Evolutionary conservation across 1,140 invertebrate species (phyloP), one percentile per base, ranked within the genome.

Genomic region (Drosophila ogumai): DNA sequence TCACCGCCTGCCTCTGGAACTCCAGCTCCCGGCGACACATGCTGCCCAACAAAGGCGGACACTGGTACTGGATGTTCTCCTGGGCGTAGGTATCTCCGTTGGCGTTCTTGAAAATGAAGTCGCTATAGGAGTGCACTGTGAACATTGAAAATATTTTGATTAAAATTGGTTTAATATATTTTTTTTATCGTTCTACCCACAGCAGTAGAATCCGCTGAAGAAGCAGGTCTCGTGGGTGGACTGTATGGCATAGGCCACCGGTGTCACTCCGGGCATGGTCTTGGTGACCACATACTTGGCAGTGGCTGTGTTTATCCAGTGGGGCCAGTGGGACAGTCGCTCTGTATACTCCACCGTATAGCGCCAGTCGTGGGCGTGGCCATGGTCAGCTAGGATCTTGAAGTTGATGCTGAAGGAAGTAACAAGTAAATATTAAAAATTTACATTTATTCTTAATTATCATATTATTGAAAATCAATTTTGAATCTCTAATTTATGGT

Each of bases 341-440:
- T 96, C 96, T 3, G 93, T 94, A 78, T 96, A 96, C 68, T 94
- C 77, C 0, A 95, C 95, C 1, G 94, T 94, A 88, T 96, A 96
- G 74, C 95, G 94, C 96, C 95, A 96, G 73, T 95, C 93, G 57
- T 95, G 94, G 68, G 94, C 94, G 88, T 95, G 95, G 3, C 95
- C 95, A 78, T 93, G 94, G 90, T 96, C 95, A 1, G 93, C 85
- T 4, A 95, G 90, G 31, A 96, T 94, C 60, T 93, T 93, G 76
- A 96, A 96, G 79, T 94, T 93, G 4, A 94, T 91, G 82, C 95
- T 96, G 13, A 93, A 90, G 64, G 36, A 38, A 17, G 22, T 28
- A 10, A 9, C 7, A 47, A 47, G 8, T 28, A 8, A 7, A 46
- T 44, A 44, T 28, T 28, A 28, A 28, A 28, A 1, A 6, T 6